Evolutionary conservation across 2,888 invertebrate genomes (phyloP), one percentile per base, ranked within the genome.

Genomic region (Cryptosula pallasiana): DNA sequence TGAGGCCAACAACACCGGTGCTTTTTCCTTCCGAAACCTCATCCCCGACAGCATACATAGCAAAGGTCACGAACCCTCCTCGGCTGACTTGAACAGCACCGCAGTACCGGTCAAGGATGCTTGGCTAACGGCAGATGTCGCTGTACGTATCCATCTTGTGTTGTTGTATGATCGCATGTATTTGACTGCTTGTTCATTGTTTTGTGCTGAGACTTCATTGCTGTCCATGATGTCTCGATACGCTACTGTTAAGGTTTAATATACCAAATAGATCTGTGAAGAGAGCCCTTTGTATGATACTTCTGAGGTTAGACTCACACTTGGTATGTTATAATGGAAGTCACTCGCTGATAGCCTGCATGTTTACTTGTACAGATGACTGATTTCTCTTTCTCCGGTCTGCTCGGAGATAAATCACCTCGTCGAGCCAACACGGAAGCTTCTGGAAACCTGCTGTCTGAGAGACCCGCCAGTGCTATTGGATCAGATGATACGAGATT

Each of bases 331-430:
- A n/a, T n/a, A n/a, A n/a, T n/a, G n/a, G n/a, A n/a, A n/a, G n/a
- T n/a, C n/a, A n/a, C n/a, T n/a, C n/a, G n/a, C n/a, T n/a, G n/a
- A n/a, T n/a, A n/a, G n/a, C n/a, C n/a, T n/a, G n/a, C 55, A 55
- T n/a, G 3, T 3, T 55, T 23, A 23, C 3, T 16, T 25, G 23
- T 55, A 13, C 34, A 63, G 63, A 20, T 63, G 5, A 63, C 27
- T 3, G 63, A 63, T 27, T 63, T 63, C 32, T 63, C 63, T 2
- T n/a, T 63, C 3, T 63, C 63, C 5, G 32, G 63, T 63, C 63
- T 63, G 2, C 63, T 63, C 32, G 63, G 63, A 34, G 63, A 63
- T 34, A 63, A 63, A n/a, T 63, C 63, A 32, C 63, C 63, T 63
- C 29, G 63, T 3, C 63, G 63, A 13, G 13, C 20, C 3, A 27